phyloP scores from a whole-genome alignment of 2,797 vertebrate species.

The Sebastes matsubarae region DNA sequence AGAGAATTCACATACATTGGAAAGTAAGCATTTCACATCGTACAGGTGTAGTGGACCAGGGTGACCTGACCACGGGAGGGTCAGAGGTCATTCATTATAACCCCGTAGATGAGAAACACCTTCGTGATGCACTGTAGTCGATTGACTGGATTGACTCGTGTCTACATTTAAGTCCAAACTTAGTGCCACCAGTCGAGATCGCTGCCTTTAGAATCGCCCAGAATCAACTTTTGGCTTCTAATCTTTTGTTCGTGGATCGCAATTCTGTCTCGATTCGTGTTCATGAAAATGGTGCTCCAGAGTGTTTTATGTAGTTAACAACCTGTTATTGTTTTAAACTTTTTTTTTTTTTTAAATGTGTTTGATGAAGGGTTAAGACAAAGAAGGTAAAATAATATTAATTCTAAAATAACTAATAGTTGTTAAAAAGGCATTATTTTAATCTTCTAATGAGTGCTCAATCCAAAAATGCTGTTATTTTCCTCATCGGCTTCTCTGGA shows the following conservation, averaged over 20 bases:
- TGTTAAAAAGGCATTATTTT: constrained; percentile 31
- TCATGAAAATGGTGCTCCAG: constrained; percentile 62
- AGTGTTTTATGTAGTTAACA: constrained; percentile 61
- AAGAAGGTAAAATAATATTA: constrained; percentile 32
- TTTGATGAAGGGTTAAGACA: constrained; percentile 57
- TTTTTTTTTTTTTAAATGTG: constrained; percentile 19
- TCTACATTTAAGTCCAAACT: constrained; percentile 54
- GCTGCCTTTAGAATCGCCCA: constrained; percentile 70
- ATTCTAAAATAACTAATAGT: constrained; percentile 23
- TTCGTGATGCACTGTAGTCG: constrained; percentile 64
- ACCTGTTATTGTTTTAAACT: constrained; percentile 64
- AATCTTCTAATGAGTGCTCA: constrained; percentile 14
- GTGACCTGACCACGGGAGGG: constrained; percentile 46
- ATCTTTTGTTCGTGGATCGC: constrained; percentile 30
- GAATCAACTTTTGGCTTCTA: constrained; percentile 42
- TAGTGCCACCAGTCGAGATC: constrained; percentile 72
- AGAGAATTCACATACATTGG: constrained; percentile 49
- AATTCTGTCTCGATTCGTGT: constrained; percentile 36
- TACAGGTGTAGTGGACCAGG: constrained; percentile 77
- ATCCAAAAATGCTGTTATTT: constrained; percentile 34
- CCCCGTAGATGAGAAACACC: constrained; percentile 56
- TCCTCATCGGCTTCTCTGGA: constrained; percentile 52
- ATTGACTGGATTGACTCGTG: constrained; percentile 66
- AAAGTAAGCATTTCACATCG: constrained; percentile 58
- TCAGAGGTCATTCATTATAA: constrained; percentile 52